Base-by-base conservation (phyloP, 2,113 vertebrate species). In the Catharus bicknelli region DNA sequence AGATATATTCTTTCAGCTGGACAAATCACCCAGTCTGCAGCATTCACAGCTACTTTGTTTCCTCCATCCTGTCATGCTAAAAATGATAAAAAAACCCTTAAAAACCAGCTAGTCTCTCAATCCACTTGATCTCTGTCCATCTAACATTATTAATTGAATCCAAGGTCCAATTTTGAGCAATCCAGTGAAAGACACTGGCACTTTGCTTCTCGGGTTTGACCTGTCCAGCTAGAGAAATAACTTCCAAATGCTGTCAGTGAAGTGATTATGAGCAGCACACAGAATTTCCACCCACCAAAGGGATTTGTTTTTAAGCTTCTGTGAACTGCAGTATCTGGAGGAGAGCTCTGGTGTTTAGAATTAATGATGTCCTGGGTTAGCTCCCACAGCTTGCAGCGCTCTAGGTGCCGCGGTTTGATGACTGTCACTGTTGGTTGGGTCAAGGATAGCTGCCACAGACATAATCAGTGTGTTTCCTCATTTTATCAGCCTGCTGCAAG, bases 341-440 rank as follows among this genome's bases (percentile, higher is more conserved):
- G 32, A 90, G 88, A 95, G 95, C 96, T 95, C 68, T 93, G 82
- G 85, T 95, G 87, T 97, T 97, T 79, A 73, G 95, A 91, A 94
- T 96, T 97, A 97, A 97, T 95, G 95, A 96, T 96, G 92, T 93
- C 87, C 86, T 47, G 94, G 85, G 95, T 95, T 90, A 94, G 91
- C 95, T 96, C 67, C 19, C 94, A 91, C 94, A 94, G 94, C 93
- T 93, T 76, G 95, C 91, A 94, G 93, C 83, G 6, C 91, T 91
- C 82, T 69, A n/a, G 90, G 87, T 94, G 67, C 90, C 73, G 91
- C 40, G 0, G 90, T 86, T 94, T 96, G 95, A 93, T 94, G 95
- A 93, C 95, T 96, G 95, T 96, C 95, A 93, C 96, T 88, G 87
- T 93, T 94, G 94, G 91, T 91, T 96, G 96, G 96, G 95, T 97